Conservation (phyloP, 2,888 invertebrate genomes). For the Limenitis camilla region DNA sequence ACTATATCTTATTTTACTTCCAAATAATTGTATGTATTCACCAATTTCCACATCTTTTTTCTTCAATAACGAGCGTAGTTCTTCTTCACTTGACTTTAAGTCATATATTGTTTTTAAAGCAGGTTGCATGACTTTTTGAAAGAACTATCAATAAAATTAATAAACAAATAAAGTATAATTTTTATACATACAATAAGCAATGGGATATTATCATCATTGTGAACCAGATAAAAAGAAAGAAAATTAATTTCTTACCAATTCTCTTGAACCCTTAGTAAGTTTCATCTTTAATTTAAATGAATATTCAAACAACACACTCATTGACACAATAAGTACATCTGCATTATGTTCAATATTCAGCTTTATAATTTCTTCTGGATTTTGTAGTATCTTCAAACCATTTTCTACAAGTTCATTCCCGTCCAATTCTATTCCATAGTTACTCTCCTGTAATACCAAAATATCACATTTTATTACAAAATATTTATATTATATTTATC, state of each 20-base stretch:
- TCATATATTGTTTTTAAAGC: conserved; percentile 57
- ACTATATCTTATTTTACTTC: conserved; percentile 63
- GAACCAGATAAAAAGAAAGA: no score
- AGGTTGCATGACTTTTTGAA: conserved; percentile 42
- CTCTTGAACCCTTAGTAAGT: conserved; percentile 38
- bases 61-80: conserved; percentile 52
- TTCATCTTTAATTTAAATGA: conserved; percentile 38
- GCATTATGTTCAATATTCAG: conserved; percentile 28
- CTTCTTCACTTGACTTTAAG: conserved; percentile 56
- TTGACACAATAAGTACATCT: conserved; percentile 29
- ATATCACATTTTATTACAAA: conserved; percentile 5
- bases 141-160: conserved; percentile 41
- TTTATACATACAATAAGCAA: no score
- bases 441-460: conserved; percentile 41
- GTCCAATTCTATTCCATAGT: conserved; percentile 40
- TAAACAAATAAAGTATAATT: background rate
- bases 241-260: conserved; percentile 36
- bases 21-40: conserved; percentile 63
- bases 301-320: conserved; percentile 37
- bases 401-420: conserved; percentile 38
- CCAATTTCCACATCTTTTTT: conserved; percentile 74
- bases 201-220: no score
- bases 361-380: conserved; percentile 37
- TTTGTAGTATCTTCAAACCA: conserved; percentile 39
- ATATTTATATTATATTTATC: background rate